Base-by-base conservation (phyloP, 2,113 vertebrate genomes). In the Mesoclemmys tuberculata region DNA sequence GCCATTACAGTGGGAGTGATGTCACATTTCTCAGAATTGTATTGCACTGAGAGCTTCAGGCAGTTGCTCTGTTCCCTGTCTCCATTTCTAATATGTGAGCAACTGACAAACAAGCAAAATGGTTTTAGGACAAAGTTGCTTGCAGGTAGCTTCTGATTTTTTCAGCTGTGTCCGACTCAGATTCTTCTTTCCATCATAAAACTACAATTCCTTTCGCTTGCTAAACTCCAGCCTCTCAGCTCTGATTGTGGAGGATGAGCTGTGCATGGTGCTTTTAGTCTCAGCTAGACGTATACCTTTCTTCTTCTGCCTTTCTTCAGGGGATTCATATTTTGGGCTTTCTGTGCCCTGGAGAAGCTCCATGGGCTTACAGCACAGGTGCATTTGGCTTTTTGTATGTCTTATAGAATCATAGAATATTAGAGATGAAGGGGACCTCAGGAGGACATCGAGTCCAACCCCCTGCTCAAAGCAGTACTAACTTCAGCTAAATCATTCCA, bases 281-380 rank as follows among this genome's bases (percentile, higher is more conserved):
- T 74, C 38, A 12, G 46, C 46, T 44, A 52, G 11, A 3, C 2
- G 51, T 26, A 48, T 48, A 29, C 18, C 7, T 35, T 79, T 51
- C 46, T 79, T 48, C 29, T 21, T 29, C 16, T 21, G 46, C 16
- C 31, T 51, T 51, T 27, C 7, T 29, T 27, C 19, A 22, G 80
- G 84, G 74, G 18, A 22, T 35, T 44, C 35, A 18, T 6, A 0
- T 6, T n/a, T 5, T 44, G 21, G n/a, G 11, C 9, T 22, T 41
- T 10, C 77, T 35, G 18, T 71, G 21, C 64, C n/a, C 3, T 2
- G 44, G 44, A 27, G 54, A 44, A 29, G 13, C 26, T 5, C 41
- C 83, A 1, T 0, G 44, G 1, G 81, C 41, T 78, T n/a, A 64
- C 3, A 1, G 35, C 41, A 0, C 2, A 0, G 41, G 54, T 16